Evolutionary conservation across 2,888 invertebrate genomes (phyloP), one percentile per base, ranked within the genome.

Genomic region (Cephus pulcher): DNA sequence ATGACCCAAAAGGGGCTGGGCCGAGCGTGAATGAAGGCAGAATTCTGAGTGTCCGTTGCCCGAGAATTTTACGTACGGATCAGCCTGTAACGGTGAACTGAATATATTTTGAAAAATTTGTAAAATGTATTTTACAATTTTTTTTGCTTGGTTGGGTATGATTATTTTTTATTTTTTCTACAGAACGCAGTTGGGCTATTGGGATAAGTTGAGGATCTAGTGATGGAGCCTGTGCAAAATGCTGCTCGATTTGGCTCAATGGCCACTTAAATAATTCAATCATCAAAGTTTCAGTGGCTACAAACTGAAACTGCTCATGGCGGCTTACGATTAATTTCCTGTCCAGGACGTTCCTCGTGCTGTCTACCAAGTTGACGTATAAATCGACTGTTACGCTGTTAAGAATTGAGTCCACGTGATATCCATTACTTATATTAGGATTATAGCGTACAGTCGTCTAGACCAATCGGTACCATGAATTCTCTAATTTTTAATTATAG

Each of bases 241-340:
- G 71, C 15, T 71, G 32, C 34, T 74, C 74, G 35, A 37, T 34
- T 37, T 37, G 35, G 34, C 34, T 35, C 78, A 71, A 75, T 33
- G 78, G 75, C 75, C 83, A 84, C 83, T 82, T 83, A 81, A 81
- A 79, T 80, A 74, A 82, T 82, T 83, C 79, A 80, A 80, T 82
- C 79, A 75, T 37, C 37, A 37, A 37, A 77, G 75, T 80, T 78
- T 80, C 82, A 79, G 79, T 78, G 76, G 80, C 75, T 76, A 75
- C 77, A 75, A 80, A 82, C 80, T 78, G 23, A 76, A 83, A 79
- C 81, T 73, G 69, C 73, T 76, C 69, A 34, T 76, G 40, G 77
- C 79, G 78, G 78, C 80, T 80, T 80, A 81, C 79, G 76, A 78
- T 71, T 76, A 76, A 78, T 79, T 79, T 79, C 77, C 77, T 77